Conservation (phyloP, 1,140 invertebrate species). For the Drosophila erecta region DNA sequence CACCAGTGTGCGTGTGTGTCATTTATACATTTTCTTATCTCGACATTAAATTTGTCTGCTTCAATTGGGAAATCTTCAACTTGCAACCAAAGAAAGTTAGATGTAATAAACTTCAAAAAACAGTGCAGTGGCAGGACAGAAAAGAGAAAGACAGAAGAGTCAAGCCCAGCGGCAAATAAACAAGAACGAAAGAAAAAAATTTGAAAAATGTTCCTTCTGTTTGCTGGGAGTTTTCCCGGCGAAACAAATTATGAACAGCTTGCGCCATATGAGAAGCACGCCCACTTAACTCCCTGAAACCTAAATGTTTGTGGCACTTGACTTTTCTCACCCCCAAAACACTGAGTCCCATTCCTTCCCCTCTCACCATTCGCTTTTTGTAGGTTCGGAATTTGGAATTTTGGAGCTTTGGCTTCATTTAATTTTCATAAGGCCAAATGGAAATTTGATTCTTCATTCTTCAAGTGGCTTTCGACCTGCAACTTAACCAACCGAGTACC, state of each 20-base stretch:
- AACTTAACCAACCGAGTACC: slow-evolving; percentile 39
- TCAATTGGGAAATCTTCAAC: slow-evolving; percentile 51
- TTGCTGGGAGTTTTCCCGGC: slow-evolving; percentile 4
- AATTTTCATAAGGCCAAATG: slow-evolving; percentile 74
- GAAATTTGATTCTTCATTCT: slow-evolving; percentile 58
- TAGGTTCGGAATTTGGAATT: slow-evolving; percentile 15
- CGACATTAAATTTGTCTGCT: slow-evolving; percentile 62
- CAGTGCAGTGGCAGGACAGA: not conserved
- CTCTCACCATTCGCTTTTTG: not conserved
- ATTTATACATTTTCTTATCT: slow-evolving; percentile 71
- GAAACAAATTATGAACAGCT: slow-evolving; percentile 58
- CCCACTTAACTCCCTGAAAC: slow-evolving; percentile 47
- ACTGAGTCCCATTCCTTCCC: not conserved
- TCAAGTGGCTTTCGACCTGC: slow-evolving; percentile 55
- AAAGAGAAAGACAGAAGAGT: slow-evolving; percentile 14
- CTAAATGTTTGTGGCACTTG: slow-evolving; percentile 71
- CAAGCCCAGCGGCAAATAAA: slow-evolving; percentile 22
- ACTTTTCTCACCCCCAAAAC: slow-evolving; percentile 42
- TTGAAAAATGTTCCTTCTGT: slow-evolving; percentile 28
- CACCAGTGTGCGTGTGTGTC: slow-evolving; percentile 26
- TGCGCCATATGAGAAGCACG: slow-evolving; percentile 47
- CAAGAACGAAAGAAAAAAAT: slow-evolving; percentile 12
- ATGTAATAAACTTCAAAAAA: slow-evolving; percentile 38
- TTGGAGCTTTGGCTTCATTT: slow-evolving; percentile 60
- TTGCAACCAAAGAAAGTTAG: slow-evolving; percentile 23